A percentile compares a stretch with the other conserved stretches of the same genome.
phyloP scores from a whole-genome alignment of 1,140 invertebrate genomes.

The Anoplophora glabripennis region DNA sequence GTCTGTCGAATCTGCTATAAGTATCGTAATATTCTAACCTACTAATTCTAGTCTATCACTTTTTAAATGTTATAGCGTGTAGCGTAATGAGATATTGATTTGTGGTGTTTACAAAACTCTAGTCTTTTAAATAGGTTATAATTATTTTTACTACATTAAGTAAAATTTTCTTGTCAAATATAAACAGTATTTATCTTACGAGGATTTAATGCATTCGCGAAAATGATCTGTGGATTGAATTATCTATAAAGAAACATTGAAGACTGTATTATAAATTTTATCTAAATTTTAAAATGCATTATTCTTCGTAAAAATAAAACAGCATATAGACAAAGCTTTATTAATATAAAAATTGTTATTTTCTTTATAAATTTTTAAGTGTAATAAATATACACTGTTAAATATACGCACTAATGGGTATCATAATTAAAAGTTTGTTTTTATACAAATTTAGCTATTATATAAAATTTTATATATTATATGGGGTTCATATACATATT shows the following conservation, averaged over 20 bases:
- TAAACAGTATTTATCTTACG: not conserved
- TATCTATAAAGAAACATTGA: not conserved
- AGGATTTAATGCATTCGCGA: not conserved
- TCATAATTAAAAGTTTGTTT: slow-evolving; percentile 24
- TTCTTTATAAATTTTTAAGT: slow-evolving; percentile 23
- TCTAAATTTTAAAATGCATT: slow-evolving; percentile 3
- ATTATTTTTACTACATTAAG: too few species aligned
- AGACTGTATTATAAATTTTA: not conserved
- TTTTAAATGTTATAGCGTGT: slow-evolving; percentile 30
- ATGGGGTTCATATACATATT: slow-evolving; percentile 22
- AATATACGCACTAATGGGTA: slow-evolving; percentile 32
- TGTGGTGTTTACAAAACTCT: not conserved
- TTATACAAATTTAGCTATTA: slow-evolving; percentile 31
- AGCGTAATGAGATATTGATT: slow-evolving; percentile 11
- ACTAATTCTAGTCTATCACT: slow-evolving; percentile 29
- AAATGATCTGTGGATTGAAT: not conserved
- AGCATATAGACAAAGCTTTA: slow-evolving; percentile 18
- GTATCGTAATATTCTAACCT: slow-evolving; percentile 23
- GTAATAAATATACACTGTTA: slow-evolving; percentile 26
- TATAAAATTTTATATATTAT: slow-evolving; percentile 27
- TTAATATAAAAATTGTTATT: slow-evolving; percentile 21
- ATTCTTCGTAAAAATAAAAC: slow-evolving; percentile 15
- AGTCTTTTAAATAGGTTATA: not conserved
- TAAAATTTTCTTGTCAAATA: too few species aligned
- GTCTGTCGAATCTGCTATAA: slow-evolving; percentile 25